phyloP scores from a whole-genome alignment of 2,888 invertebrate genomes.

The Podotricha telesiphe region DNA sequence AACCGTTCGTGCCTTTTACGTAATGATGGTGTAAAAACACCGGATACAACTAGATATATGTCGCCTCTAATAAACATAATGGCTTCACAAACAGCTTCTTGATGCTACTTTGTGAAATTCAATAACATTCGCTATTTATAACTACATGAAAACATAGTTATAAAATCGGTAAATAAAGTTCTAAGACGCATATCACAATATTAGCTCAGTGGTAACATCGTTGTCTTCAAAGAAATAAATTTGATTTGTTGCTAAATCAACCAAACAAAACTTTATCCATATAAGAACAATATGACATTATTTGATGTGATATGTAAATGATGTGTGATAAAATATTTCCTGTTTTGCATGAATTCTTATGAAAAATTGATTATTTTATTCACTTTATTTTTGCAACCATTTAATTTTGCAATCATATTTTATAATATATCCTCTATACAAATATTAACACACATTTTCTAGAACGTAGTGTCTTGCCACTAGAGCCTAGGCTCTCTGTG shows the following conservation, averaged over 20 bases:
- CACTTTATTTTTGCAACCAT: background rate
- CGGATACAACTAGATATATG: slow-evolving; percentile 2
- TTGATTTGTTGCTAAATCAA: slow-evolving; percentile 26
- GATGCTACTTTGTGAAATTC: slow-evolving; percentile 2
- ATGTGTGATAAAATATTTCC: slow-evolving; percentile 28
- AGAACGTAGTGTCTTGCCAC: too few relatives aligned
- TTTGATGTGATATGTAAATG: slow-evolving; percentile 23
- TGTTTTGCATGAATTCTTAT: slow-evolving; percentile 20
- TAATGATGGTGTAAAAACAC: background rate
- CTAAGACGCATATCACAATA: background rate
- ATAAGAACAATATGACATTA: slow-evolving; percentile 24
- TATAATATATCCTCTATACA: too few relatives aligned
- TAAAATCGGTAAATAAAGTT: slow-evolving; percentile 11
- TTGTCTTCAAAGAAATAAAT: slow-evolving; percentile 28
- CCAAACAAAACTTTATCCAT: slow-evolving; percentile 26
- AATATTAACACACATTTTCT: too few relatives aligned
- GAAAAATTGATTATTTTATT: background rate
- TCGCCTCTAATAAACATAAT: slow-evolving; percentile 3
- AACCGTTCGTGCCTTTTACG: background rate
- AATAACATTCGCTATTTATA: slow-evolving; percentile 15
- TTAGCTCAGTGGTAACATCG: slow-evolving; percentile 9
- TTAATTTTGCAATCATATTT: too few relatives aligned
- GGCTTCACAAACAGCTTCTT: slow-evolving; percentile 4
- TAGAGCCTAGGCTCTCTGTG: too few relatives aligned
- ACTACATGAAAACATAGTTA: slow-evolving; percentile 11